A percentile compares a stretch with the other conserved stretches of the same genome.
Conservation (phyloP, 1,140 invertebrate genomes). For the Conus ventricosus region DNA sequence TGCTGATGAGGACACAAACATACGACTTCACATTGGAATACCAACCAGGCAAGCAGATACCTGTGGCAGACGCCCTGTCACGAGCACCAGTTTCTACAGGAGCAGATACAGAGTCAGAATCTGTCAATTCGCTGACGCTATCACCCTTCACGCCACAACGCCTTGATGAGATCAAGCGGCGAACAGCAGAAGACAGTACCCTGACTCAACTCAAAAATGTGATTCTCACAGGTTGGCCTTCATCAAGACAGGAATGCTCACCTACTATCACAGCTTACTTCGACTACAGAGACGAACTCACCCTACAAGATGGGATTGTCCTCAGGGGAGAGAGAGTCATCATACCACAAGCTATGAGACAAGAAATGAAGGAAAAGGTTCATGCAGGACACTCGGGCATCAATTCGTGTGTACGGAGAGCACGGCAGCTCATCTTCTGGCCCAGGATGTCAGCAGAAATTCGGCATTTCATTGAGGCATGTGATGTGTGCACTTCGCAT, state of each 20-base stretch:
- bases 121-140: background rate
- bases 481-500: conserved; percentile 41
- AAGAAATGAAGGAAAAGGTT: conserved; percentile 40
- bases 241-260: background rate
- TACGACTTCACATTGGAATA: conserved; percentile 25
- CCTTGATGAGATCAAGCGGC: conserved; percentile 14
- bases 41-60: conserved; percentile 12
- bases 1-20: conserved; percentile 30
- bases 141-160: background rate
- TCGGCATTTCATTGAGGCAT: conserved; percentile 37
- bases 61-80: conserved; percentile 27
- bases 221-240: conserved; percentile 36
- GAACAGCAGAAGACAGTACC: conserved; percentile 19
- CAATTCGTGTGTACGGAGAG: conserved; percentile 47
- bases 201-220: background rate
- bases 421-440: conserved; percentile 49
- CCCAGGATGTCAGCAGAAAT: conserved; percentile 52
- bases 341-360: conserved; percentile 37
- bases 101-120: background rate
- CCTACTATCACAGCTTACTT: conserved; percentile 35
- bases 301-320: conserved; percentile 53
- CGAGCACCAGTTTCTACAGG: conserved; percentile 5
- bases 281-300: conserved; percentile 45
- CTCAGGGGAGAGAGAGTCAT: conserved; percentile 49
- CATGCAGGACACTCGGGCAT: conserved; percentile 49